Evolutionary conservation across 2,113 vertebrate genomes (phyloP), one percentile per base, ranked within the genome.

Genomic region (Phyllostomus discolor): DNA sequence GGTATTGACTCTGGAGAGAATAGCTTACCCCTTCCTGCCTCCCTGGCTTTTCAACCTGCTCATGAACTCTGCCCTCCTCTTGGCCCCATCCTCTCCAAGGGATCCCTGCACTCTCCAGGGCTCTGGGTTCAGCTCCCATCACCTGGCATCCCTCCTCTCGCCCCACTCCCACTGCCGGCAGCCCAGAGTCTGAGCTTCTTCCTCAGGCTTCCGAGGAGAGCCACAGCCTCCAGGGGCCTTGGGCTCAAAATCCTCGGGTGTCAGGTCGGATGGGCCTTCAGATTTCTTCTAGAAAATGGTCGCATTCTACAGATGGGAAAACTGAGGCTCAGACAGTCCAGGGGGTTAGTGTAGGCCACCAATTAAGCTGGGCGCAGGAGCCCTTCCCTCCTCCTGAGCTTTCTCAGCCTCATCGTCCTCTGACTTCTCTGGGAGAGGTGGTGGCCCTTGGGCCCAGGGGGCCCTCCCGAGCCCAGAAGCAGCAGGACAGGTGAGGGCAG

Each of bases 281-380:
- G 43, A 59, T 14, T 75, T 78, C 41, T 75, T 84, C 35, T 2
- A 62, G 73, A 62, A 75, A 75, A 79, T 24, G 43, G 3, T 54
- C 50, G 92, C 24, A 8, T 69, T 78, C 54, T 69, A 48, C 33
- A 84, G 26, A n/a, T 14, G 57, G 64, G 64, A 69, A 90, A 81
- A 81, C 52, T 14, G 22, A 96, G 94, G 52, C 38, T 59, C 82
- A 38, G 67, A 43, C 1, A 8, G 7, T 33, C 6, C 14, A 14
- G 50, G 81, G 19, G 2, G 15, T 22, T 11, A 52, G 1, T 28
- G 2, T 22, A 33, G n/a, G 66, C 19, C 10, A 26, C 4, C 1
- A 9, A 14, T 41, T 41, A 38, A 98, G 98, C 97, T 97, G 97
- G 98, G 98, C 33, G n/a, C 0, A 24, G 64, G 57, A 70, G 12